Base-by-base conservation (phyloP, 2,113 vertebrate species). In the Cygnus buccinator region DNA sequence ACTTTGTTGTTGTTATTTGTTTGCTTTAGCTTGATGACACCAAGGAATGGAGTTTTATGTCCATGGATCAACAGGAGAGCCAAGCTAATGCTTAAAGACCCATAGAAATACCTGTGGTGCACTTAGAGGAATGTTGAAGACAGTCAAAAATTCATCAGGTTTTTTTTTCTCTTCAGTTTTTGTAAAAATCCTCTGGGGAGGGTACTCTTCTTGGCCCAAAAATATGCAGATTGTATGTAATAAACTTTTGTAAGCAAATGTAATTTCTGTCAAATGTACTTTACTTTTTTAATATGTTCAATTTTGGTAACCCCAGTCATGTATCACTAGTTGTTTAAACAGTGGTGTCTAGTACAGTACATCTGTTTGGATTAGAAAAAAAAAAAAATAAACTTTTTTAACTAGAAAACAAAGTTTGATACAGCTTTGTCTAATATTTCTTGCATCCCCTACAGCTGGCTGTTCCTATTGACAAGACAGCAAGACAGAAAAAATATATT, bases 191-290 rank as follows among this genome's bases (percentile, higher is more conserved):
- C 76, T 96, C 88, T 91, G 52, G 11, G 66, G 39, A 97, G 94
- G 63, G 65, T 87, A 97, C 94, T 65, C 23, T 96, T 97, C 93
- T 94, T 96, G 89, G 87, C 96, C 98, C 96, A 94, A 94, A 97
- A 98, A 97, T 98, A 98, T 98, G 97, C 97, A 98, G 97, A 97
- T 97, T 97, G 94, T 97, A 97, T 96, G 96, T 97, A 98, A 98
- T 96, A 92, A 97, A 95, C 80, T 98, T 98, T 98, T 98, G 94
- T 98, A 98, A 98, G 82, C 79, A 95, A 97, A 97, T 9, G 58
- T 94, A 87, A 97, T 97, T 98, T 97, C 95, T 95, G 95, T 98
- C 97, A 94, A 95, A 98, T 29, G 82, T 96, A 97, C 68, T 97
- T 97, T 96, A 93, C 87, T 97, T 97, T 97, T 97, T 93, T 96